A percentile compares a stretch with the other conserved stretches of the same genome.
Evolutionary conservation across 2,797 vertebrate genomes (phyloP).

Genomic region (Oreochromis grahami): DNA sequence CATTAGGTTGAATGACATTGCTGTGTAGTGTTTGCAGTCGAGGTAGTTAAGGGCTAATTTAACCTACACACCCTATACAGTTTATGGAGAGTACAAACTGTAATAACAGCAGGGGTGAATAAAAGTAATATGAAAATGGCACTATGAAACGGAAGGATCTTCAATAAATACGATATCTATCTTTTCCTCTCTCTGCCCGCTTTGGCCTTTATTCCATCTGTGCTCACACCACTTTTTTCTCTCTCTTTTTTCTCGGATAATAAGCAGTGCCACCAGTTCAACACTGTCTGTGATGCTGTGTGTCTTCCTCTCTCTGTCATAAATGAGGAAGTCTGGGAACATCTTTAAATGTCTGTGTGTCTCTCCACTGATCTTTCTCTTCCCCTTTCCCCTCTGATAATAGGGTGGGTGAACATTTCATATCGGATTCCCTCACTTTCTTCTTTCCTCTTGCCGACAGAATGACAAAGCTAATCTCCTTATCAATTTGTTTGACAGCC

Average conservation of each 20-base stretch:
- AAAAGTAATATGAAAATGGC: background rate
- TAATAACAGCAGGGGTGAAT: background rate
- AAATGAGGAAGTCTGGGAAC: conserved; percentile 1
- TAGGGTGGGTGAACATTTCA: conserved; percentile 41
- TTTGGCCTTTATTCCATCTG: conserved; percentile 5
- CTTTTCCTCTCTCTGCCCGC: background rate
- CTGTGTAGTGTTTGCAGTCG: background rate
- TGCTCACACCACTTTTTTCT: background rate
- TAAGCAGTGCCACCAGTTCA: conserved; percentile 16
- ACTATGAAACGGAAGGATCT: background rate
- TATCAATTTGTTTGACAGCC: conserved; percentile 50
- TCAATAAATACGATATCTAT: background rate
- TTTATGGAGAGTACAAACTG: background rate
- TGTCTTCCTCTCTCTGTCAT: conserved; percentile 1
- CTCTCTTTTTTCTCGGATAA: conserved; percentile 14
- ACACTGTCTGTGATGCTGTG: background rate
- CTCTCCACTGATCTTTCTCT: conserved; percentile 6
- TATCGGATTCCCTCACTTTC: conserved; percentile 41
- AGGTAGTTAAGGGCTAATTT: background rate
- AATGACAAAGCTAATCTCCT: conserved; percentile 64
- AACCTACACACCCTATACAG: background rate
- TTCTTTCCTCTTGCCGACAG: conserved; percentile 42
- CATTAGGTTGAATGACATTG: background rate
- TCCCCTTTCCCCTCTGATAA: conserved; percentile 23
- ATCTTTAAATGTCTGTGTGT: conserved; percentile 38